phyloP scores from a whole-genome alignment of 2,888 invertebrate species.

The Eurois occulta region DNA sequence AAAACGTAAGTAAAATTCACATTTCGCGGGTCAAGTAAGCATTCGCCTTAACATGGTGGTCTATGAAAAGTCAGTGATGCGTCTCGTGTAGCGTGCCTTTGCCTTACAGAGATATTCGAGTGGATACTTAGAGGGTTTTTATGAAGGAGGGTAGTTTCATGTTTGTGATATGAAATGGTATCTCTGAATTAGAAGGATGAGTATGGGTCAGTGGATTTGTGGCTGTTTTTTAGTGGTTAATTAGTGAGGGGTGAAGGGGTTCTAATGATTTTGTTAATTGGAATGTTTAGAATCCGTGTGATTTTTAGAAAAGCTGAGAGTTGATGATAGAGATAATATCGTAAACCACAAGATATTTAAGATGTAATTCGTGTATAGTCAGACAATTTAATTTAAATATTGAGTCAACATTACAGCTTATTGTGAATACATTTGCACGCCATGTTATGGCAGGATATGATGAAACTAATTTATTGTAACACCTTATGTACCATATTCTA shows the following conservation, averaged over 20 bases:
- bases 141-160: slow-evolving; percentile 66
- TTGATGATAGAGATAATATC: not conserved
- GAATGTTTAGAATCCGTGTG: not conserved
- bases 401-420: too few relatives aligned
- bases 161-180: slow-evolving; percentile 63
- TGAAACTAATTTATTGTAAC: too few relatives aligned
- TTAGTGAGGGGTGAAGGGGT: slow-evolving; percentile 35
- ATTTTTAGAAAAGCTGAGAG: not conserved
- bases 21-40: not conserved
- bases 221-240: slow-evolving; percentile 43
- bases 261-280: slow-evolving; percentile 23
- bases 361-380: not conserved
- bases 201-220: slow-evolving; percentile 47
- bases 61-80: slow-evolving; percentile 86
- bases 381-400: too few relatives aligned
- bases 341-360: not conserved
- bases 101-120: slow-evolving; percentile 72
- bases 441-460: too few relatives aligned
- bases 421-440: too few relatives aligned
- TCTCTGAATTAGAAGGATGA: slow-evolving; percentile 48
- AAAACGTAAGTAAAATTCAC: not conserved
- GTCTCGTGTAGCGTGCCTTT: slow-evolving; percentile 76
- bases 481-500: too few relatives aligned
- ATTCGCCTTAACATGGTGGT: slow-evolving; percentile 71
- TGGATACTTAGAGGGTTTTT: slow-evolving; percentile 74